Conservation (phyloP, 2,888 invertebrate genomes). For the Pammene fasciana region DNA sequence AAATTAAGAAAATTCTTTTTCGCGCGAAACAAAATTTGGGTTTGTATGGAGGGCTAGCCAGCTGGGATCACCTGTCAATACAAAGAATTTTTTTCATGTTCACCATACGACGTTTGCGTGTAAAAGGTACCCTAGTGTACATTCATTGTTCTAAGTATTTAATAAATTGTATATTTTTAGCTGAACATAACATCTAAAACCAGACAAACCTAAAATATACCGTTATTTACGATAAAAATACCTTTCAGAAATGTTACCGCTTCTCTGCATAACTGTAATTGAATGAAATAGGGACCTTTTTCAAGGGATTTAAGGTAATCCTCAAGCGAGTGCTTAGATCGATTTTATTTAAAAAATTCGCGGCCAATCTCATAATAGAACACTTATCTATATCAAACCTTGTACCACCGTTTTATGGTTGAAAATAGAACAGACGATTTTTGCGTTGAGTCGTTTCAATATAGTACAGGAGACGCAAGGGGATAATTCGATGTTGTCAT, state of each 20-base stretch:
- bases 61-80: too few species aligned
- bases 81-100: too few species aligned
- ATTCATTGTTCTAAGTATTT: too few species aligned
- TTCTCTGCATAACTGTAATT: slow-evolving; percentile 27
- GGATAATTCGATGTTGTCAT: slow-evolving; percentile 11
- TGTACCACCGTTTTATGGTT: background rate
- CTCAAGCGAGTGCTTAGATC: slow-evolving; percentile 11
- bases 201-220: background rate
- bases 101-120: too few species aligned
- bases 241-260: slow-evolving; percentile 1
- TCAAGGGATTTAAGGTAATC: slow-evolving; percentile 22
- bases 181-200: too few species aligned
- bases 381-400: background rate
- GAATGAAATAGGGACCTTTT: slow-evolving; percentile 26
- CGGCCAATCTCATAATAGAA: background rate
- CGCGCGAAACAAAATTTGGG: too few species aligned
- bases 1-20: too few species aligned
- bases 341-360: slow-evolving; percentile 10
- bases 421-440: background rate
- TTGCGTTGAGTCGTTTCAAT: background rate
- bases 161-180: too few species aligned
- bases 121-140: too few species aligned
- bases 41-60: too few species aligned
- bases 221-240: background rate
- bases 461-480: background rate